These are phyloP conservation scores for Pipa parva DNA, from an alignment of 2,113 vertebrate genomes.

Conservation along the genomic window DNA sequence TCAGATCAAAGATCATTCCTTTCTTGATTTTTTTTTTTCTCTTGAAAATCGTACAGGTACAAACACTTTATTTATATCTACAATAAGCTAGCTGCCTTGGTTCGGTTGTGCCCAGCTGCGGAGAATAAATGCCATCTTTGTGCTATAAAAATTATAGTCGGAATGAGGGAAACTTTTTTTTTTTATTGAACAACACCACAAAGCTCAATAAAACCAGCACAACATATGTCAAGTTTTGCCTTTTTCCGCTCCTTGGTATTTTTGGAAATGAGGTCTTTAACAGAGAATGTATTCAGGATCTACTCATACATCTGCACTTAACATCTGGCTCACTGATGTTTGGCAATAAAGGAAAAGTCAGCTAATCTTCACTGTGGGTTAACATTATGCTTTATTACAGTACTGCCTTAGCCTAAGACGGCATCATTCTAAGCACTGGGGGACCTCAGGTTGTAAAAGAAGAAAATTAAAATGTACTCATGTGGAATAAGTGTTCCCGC, in stretches of 20 bases:
- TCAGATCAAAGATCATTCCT: no score
- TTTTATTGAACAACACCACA: constrained; percentile 13
- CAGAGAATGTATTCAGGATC: constrained; percentile 12
- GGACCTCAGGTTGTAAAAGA: constrained; percentile 32
- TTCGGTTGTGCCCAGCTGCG: constrained; percentile 18
- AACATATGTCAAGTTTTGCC: constrained; percentile 11
- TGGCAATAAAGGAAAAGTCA: constrained; percentile 27
- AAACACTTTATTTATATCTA: no score
- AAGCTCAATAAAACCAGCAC: constrained; percentile 7
- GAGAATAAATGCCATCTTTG: neutral
- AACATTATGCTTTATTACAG: constrained; percentile 38
- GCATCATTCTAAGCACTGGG: constrained; percentile 30
- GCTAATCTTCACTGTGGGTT: constrained; percentile 33
- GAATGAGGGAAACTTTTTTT: neutral
- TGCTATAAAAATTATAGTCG: constrained; percentile 7
- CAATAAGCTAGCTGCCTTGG: no score
- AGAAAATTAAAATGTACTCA: constrained; percentile 40
- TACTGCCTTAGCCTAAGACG: constrained; percentile 1
- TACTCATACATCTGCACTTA: constrained; percentile 25
- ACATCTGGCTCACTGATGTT: constrained; percentile 34
- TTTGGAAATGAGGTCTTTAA: constrained; percentile 21
- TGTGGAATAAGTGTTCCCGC: constrained; percentile 39
- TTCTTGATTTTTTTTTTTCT: no score
- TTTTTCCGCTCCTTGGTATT: constrained; percentile 23
- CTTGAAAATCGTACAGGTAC: no score